phyloP scores from a whole-genome alignment of 2,113 vertebrate genomes.

The Puffinus mauretanicus region DNA sequence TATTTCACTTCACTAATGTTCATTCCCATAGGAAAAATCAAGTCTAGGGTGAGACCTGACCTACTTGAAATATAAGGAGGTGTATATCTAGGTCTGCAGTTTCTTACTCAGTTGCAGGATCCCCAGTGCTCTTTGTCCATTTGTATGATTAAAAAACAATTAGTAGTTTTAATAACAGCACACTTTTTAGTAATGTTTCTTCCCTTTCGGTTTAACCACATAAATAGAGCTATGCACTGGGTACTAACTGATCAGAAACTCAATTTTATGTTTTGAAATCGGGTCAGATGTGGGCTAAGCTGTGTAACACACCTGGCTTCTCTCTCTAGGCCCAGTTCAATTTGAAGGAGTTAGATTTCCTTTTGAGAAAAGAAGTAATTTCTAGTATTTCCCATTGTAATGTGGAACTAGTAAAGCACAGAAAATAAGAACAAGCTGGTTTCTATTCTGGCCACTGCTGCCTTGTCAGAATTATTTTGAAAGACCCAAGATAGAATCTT shows the following conservation, averaged over 20 bases:
- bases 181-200: neutral
- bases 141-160: neutral
- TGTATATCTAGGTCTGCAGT: neutral
- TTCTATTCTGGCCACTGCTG: neutral
- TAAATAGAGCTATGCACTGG: neutral
- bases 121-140: neutral
- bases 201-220: neutral
- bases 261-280: neutral
- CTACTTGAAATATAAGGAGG: neutral
- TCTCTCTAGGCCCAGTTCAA: neutral
- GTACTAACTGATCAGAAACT: neutral
- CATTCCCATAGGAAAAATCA: neutral
- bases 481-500: neutral
- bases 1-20: neutral
- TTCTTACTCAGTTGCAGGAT: neutral
- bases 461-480: neutral
- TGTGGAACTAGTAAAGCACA: neutral
- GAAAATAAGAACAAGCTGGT: neutral
- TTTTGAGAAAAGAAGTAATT: neutral
- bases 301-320: neutral
- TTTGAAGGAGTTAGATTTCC: neutral
- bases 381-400: neutral
- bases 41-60: neutral
- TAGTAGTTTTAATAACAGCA: neutral
- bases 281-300: neutral